phyloP scores from a whole-genome alignment of 2,797 vertebrate genomes.

The Phaenicophaeus curvirostris region DNA sequence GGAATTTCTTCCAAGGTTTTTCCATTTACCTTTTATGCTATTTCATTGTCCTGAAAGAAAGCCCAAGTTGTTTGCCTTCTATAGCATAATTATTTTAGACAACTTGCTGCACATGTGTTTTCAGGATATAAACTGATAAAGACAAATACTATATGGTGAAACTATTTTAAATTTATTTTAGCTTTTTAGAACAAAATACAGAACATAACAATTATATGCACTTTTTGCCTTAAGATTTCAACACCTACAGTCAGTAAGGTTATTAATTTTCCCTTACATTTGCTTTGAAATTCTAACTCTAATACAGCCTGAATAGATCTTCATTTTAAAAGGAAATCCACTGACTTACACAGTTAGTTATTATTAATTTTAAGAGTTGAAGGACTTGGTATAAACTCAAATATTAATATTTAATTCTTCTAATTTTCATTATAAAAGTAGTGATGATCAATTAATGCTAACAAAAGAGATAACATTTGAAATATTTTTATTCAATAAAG shows the following conservation, averaged over 20 bases:
- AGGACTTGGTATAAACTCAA: neutral
- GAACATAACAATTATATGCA: neutral
- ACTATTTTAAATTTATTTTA: slow-evolving; percentile 14
- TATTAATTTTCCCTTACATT: neutral
- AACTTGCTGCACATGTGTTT: neutral
- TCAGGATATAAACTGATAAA: slow-evolving; percentile 11
- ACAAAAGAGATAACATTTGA: neutral
- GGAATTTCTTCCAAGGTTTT: neutral
- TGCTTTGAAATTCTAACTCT: neutral
- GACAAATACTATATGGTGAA: neutral
- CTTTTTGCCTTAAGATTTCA: slow-evolving; percentile 6
- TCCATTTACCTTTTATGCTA: slow-evolving; percentile 23
- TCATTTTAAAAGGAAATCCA: neutral
- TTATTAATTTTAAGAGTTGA: neutral
- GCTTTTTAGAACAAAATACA: neutral
- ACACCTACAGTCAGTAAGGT: neutral
- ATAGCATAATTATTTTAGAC: neutral
- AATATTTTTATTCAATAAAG: slow-evolving; percentile 16
- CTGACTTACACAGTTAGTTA: neutral
- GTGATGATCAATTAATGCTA: neutral
- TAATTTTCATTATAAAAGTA: neutral
- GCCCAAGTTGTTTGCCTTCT: neutral
- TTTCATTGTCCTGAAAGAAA: slow-evolving; percentile 11
- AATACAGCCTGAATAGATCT: neutral
- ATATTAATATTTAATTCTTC: neutral